Evolutionary conservation across 2,797 vertebrate species (phyloP).

Genomic region (Lacerta bilineata): DNA sequence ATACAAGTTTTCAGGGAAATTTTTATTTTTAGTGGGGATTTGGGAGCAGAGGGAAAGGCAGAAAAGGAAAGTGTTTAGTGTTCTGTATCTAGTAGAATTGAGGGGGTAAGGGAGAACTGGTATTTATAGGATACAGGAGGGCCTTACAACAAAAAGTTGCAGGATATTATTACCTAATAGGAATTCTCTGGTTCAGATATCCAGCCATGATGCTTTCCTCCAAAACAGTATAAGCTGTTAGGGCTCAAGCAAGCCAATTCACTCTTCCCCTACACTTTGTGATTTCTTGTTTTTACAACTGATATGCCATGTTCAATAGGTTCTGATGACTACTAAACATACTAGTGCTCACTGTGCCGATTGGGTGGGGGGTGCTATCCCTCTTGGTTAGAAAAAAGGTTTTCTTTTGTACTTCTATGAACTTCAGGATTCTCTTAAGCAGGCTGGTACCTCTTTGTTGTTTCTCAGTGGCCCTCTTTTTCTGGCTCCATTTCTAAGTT

Average conservation of each 20-base stretch:
- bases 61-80: background rate
- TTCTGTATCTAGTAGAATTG: background rate
- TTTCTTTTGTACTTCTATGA: background rate
- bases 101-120: background rate
- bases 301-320: background rate
- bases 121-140: background rate
- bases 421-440: background rate
- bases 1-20: background rate
- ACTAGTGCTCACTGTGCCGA: background rate
- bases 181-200: background rate
- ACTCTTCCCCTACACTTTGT: background rate
- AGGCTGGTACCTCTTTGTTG: background rate
- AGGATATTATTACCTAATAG: background rate
- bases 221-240: conserved; percentile 11
- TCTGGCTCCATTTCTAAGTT: background rate
- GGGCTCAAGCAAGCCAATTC: conserved; percentile 27
- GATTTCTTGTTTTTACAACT: background rate
- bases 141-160: background rate
- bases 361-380: background rate
- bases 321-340: background rate
- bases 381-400: background rate
- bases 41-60: background rate
- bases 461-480: background rate
- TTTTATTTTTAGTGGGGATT: background rate
- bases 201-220: background rate